Evolutionary conservation across 92 coral and sea anemone species (phyloP).

Genomic region (Epizoanthus illoricatus): DNA sequence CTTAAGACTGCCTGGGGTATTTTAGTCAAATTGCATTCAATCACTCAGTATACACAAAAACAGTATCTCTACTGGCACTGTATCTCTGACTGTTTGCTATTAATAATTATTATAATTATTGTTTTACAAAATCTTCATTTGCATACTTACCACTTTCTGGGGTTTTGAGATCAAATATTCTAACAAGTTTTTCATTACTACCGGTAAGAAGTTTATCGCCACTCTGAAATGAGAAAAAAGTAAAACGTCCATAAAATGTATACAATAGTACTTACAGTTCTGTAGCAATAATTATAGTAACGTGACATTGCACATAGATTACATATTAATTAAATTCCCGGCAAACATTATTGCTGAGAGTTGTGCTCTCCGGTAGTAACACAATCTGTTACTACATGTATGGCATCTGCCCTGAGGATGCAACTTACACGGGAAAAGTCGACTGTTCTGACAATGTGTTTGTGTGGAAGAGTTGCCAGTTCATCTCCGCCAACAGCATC

Average conservation of each 20-base stretch:
- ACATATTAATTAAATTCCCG: too few species aligned
- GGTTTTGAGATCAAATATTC: constrained; percentile 80
- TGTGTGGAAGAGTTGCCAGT: constrained; percentile 77
- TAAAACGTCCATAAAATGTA: neutral
- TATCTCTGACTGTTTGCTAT: too few species aligned
- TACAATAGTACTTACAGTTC: too few species aligned
- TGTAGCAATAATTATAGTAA: neutral
- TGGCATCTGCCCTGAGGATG: neutral
- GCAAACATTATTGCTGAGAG: too few species aligned
- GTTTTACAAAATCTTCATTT: neutral
- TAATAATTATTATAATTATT: neutral
- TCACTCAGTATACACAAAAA: too few species aligned
- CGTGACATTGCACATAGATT: too few species aligned
- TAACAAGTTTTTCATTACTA: constrained; percentile 85
- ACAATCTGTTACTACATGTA: neutral
- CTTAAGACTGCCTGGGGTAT: too few species aligned
- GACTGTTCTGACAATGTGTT: constrained; percentile 98
- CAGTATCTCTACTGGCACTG: too few species aligned
- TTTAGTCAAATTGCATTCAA: too few species aligned
- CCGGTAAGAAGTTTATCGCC: constrained; percentile 86
- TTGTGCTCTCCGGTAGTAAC: too few species aligned
- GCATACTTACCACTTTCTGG: constrained; percentile 70
- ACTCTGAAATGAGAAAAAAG: constrained; percentile 57
- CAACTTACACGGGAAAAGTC: constrained; percentile 91
- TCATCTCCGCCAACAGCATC: constrained; percentile 94